These are phyloP conservation scores for Ochropleura leucogaster DNA, from an alignment of 2,888 invertebrate species.

Conservation along the genomic window DNA sequence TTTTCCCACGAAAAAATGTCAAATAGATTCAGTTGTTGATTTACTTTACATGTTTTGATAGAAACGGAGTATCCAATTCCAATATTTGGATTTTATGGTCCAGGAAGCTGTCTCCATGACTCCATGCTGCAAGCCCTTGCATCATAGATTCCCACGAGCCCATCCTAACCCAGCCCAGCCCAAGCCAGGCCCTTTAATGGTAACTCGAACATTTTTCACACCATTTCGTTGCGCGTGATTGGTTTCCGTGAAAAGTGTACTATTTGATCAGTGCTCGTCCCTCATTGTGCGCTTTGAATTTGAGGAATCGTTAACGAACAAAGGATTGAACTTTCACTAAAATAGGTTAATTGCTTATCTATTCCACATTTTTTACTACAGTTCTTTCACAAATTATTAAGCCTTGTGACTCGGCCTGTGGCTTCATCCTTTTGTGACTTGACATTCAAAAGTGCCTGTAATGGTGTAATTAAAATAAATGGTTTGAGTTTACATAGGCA, in stretches of 20 bases:
- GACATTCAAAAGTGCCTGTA: too few relatives aligned
- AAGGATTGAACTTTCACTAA: constrained; percentile 77
- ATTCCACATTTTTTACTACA: constrained; percentile 15
- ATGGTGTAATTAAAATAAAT: too few relatives aligned
- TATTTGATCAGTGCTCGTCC: constrained; percentile 75
- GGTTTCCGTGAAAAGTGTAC: constrained; percentile 78
- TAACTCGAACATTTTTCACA: constrained; percentile 82
- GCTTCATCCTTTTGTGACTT: too few relatives aligned
- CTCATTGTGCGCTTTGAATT: constrained; percentile 75
- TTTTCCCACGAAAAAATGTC: constrained; percentile 55
- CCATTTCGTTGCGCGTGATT: constrained; percentile 81
- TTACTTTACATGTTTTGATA: neutral
- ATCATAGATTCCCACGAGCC: constrained; percentile 81
- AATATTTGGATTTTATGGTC: constrained; percentile 23
- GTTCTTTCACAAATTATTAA: too few relatives aligned
- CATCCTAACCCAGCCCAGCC: constrained; percentile 82
- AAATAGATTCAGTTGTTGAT: constrained; percentile 1
- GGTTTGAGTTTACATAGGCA: neutral
- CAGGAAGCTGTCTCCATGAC: constrained; percentile 39
- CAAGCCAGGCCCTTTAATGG: constrained; percentile 77
- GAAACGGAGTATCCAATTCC: constrained; percentile 17
- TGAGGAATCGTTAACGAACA: constrained; percentile 70
- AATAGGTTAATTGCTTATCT: constrained; percentile 65
- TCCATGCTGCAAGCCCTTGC: constrained; percentile 55
- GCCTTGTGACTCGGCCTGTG: too few relatives aligned